Base-by-base conservation (phyloP, 92 coral and sea anemone genomes). In the Nematostella vectensis region DNA sequence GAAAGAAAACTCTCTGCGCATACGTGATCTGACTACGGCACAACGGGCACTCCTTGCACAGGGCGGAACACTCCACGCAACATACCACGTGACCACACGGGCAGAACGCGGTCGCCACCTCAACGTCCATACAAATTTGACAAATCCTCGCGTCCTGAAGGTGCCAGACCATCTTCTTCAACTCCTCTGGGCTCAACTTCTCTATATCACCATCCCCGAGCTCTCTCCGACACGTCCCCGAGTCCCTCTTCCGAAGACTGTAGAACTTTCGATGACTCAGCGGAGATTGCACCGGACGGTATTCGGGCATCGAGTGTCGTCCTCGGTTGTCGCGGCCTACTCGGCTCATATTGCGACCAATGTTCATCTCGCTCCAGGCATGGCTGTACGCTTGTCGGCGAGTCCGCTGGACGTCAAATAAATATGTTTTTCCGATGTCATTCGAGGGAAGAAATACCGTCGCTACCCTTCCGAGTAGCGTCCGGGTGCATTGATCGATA, bases 21-120 rank as follows among this genome's bases (percentile, higher is more conserved):
- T 93, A 93, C 2, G 96, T 93, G 15, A 93, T 93, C 49, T 82
- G 96, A 45, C 99, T 93, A 27, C 99, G 72, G 61, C 99, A 93
- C 19, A 93, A 49, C 10, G 99, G 99, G 38, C 99, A 93, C 47
- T 93, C 99, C 60, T 83, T 81, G 29, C 99, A 93, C 95, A 93
- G 78, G 54, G 79, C 84, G 1, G 99, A 93, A 56, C 99, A 93
- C 16, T 93, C 99, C 27, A 79, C 91, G 58, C 99, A 93, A 56
- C 99, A 93, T 19, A 93, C 99, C 68, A 93, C 99, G 63, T 93
- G 99, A 61, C 99, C 99, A 57, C 99, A 93, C 0, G 99, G 99
- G 50, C 99, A 93, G 61, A 93, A 93, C 2, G 96, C 99, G 1
- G 99, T 85, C 4, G 95, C 99, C 10, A 93, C 99, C 44, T 93